Base-by-base conservation (phyloP, 1,140 invertebrate species). In the Antheraea mylitta region DNA sequence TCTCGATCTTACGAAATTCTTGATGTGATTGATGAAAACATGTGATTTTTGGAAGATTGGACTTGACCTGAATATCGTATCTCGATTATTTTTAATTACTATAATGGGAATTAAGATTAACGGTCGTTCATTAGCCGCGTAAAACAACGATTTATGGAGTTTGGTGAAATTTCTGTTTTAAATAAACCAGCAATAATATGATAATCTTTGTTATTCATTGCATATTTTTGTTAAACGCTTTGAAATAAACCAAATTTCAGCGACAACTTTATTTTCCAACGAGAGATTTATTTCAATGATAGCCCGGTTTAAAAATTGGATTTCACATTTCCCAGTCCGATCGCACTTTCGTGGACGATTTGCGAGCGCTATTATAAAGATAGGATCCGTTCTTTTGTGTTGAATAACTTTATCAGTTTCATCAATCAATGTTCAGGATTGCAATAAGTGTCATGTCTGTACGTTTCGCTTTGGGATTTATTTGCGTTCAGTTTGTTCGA, bases 401-500 rank as follows among this genome's bases (percentile, higher is more conserved):
- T 59, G 18, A 30, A 18, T 59, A 66, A 59, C 19, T 66, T 59
- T 18, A 59, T 66, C 64, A 53, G 18, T 38, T 59, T 37, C 22
- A 66, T 66, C 65, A 66, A 53, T 58, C 37, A 66, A 30, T 36
- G 22, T 58, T 66, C 22, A 22, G 53, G 45, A 30, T 59, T 67
- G 22, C 67, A 69, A 69, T 69, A 70, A 53, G 73, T 64, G 59
- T 64, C 67, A 18, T 5, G 58, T 60, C 30, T 42, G n/a, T 58
- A 18, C 53, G 36, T 58, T 45, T 48, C 62, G 64, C 36, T 58
- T 42, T n/a, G 61, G 59, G 66, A 75, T 70, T 73, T 71, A 73
- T 76, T 71, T 60, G 67, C 71, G 63, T 73, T 71, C 69, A 62
- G 53, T 19, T 45, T 64, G 58, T 13, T 71, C 60, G 66, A 58